Evolutionary conservation across 2,113 vertebrate species (phyloP), one percentile per base, ranked within the genome.

Genomic region (Grallaria varia): DNA sequence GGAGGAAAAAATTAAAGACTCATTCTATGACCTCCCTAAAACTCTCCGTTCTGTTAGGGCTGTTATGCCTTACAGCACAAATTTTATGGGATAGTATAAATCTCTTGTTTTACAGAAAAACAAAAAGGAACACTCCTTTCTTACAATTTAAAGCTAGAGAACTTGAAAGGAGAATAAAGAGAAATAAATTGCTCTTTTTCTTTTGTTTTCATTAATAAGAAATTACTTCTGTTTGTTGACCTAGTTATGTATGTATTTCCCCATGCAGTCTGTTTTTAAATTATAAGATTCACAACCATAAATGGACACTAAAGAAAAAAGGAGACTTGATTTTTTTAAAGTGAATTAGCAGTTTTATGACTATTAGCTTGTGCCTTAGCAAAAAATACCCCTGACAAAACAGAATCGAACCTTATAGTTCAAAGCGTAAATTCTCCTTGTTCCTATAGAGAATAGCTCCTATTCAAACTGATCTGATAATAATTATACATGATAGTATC

Each of bases 201-300:
- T 93, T 93, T 90, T 73, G 20, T 69, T 84, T 88, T 73, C 45
- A 83, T 84, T 39, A 83, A 76, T 77, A 76, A 89, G 94, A 87
- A 80, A 83, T 14, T 53, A 52, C 27, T 73, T 69, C 14, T 90
- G 14, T 47, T 78, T 84, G 9, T 53, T 87, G 89, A 91, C 73
- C 84, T 91, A 82, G 33, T 69, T 92, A 62, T n/a, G 13, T 33
- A 58, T 37, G 2, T 6, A 78, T 82, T 92, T 67, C 21, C 69
- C 8, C 39, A 14, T 79, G 37, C 30, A 82, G 25, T 27, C 60
- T 79, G 19, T 25, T 64, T 22, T 42, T 87, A 90, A 78, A 79
- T 33, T 30, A 6, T 68, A 76, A 64, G n/a, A 62, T 35, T 90
- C 23, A 55, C 16, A 73, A 30, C 1, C 0, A 3, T 53, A 88